Conservation (phyloP, 2,888 invertebrate genomes). For the Melieria crassipennis region DNA sequence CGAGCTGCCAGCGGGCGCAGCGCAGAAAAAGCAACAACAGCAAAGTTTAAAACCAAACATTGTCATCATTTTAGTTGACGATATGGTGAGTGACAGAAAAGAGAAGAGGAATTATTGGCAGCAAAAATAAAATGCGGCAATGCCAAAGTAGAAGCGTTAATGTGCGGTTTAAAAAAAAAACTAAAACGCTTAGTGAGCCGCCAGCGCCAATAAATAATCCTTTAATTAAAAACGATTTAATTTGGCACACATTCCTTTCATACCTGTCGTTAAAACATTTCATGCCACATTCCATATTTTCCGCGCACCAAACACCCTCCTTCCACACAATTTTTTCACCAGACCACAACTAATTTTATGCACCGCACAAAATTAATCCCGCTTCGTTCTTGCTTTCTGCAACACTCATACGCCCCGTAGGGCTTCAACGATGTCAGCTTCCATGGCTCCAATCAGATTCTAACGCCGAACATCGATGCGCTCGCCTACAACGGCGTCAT, state of each 20-base stretch:
- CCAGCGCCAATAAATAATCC: neutral
- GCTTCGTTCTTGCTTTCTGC: neutral
- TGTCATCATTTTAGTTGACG: slow-evolving; percentile 83
- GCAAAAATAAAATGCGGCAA: no score
- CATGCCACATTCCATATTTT: no score
- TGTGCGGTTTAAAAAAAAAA: neutral
- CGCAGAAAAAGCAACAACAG: slow-evolving; percentile 26
- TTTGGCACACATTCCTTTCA: neutral
- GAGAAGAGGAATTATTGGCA: no score
- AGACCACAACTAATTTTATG: neutral
- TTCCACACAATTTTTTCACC: neutral
- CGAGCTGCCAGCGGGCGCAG: neutral
- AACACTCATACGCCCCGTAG: slow-evolving; percentile 65
- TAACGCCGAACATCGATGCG: slow-evolving; percentile 90
- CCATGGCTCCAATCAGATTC: slow-evolving; percentile 89
- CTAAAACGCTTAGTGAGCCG: neutral
- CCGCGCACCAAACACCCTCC: no score
- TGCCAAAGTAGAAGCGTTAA: neutral
- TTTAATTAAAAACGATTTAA: neutral
- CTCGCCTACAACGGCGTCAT: slow-evolving; percentile 87
- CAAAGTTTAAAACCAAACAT: slow-evolving; percentile 70
- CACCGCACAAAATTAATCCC: neutral
- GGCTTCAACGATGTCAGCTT: slow-evolving; percentile 94
- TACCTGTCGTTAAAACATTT: neutral
- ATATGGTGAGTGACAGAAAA: slow-evolving; percentile 72